These are phyloP conservation scores for Oryzias javanicus DNA, from an alignment of 2,113 vertebrate species.

Conservation along the genomic window DNA sequence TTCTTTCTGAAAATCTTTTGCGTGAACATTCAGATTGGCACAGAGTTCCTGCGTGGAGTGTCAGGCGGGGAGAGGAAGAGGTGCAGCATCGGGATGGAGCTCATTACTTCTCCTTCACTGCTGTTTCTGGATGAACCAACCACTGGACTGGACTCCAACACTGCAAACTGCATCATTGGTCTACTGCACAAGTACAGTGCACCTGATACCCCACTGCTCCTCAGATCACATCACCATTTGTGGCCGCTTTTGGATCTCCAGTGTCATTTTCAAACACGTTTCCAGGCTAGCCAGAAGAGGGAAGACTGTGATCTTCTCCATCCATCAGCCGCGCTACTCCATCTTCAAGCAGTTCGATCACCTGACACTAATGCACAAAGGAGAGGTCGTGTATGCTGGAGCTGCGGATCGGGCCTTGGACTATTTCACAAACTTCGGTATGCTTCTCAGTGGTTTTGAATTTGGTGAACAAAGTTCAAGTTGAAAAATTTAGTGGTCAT, in stretches of 20 bases:
- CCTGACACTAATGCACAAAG: slow-evolving; percentile 79
- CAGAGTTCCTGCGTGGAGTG: slow-evolving; percentile 78
- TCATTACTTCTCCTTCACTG: slow-evolving; percentile 78
- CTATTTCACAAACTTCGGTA: slow-evolving; percentile 75
- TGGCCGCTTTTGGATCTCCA: no score
- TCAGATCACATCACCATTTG: no score
- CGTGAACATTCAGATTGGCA: slow-evolving; percentile 71
- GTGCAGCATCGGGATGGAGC: slow-evolving; percentile 83
- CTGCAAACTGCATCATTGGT: slow-evolving; percentile 76
- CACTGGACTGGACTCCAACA: slow-evolving; percentile 81
- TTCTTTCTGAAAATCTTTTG: not conserved
- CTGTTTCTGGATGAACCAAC: slow-evolving; percentile 83
- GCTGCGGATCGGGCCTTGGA: slow-evolving; percentile 49
- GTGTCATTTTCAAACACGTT: slow-evolving; percentile 4
- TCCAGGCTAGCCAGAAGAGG: slow-evolving; percentile 74
- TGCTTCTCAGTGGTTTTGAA: not conserved
- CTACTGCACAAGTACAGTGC: slow-evolving; percentile 72
- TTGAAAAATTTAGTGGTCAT: no score
- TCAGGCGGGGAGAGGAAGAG: slow-evolving; percentile 82
- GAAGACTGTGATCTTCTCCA: slow-evolving; percentile 82
- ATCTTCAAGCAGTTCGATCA: slow-evolving; percentile 80
- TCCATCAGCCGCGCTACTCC: slow-evolving; percentile 82
- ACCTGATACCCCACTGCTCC: not conserved
- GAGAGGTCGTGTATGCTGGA: slow-evolving; percentile 77
- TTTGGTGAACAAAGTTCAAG: not conserved